Percentiles rank a stretch among this genome's conserved stretches.
Conservation (phyloP, 2,888 invertebrate species). For the Baccha elongata region DNA sequence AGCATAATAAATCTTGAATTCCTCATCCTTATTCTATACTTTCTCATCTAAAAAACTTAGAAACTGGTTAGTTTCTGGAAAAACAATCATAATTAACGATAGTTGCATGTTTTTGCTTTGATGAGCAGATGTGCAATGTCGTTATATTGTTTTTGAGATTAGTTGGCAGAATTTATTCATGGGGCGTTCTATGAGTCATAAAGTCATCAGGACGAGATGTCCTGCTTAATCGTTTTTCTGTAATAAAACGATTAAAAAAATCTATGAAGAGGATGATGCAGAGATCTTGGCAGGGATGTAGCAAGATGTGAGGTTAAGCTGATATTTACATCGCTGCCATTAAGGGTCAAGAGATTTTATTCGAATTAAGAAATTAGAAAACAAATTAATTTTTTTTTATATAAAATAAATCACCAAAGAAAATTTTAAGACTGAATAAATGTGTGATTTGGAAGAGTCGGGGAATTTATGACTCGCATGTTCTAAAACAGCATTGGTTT, state of each 20-base stretch:
- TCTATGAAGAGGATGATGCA: conserved; percentile 5
- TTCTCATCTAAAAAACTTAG: not conserved
- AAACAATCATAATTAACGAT: conserved; percentile 70
- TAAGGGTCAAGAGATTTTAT: not conserved
- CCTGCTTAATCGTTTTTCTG: conserved; percentile 22
- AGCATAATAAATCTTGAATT: conserved; percentile 61
- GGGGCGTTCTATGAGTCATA: conserved; percentile 65
- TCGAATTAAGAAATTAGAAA: too few species aligned
- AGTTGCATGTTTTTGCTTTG: conserved; percentile 55
- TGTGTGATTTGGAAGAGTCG: too few species aligned
- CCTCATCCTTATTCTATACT: conserved; percentile 1
- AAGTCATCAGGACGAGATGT: conserved; percentile 37
- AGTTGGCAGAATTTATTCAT: conserved; percentile 63
- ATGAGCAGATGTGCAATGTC: conserved; percentile 57
- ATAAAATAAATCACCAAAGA: too few species aligned
- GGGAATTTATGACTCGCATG: too few species aligned
- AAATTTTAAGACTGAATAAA: too few species aligned
- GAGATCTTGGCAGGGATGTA: not conserved
- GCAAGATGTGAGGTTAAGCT: conserved; percentile 7
- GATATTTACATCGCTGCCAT: not conserved
- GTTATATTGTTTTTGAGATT: conserved; percentile 12
- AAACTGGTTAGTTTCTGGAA: conserved; percentile 53
- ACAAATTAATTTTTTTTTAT: too few species aligned
- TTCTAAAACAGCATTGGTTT: too few species aligned
- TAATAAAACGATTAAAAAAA: conserved; percentile 22